Base-by-base conservation (phyloP, 2,113 vertebrate species). In the Pyxicephalus adspersus region DNA sequence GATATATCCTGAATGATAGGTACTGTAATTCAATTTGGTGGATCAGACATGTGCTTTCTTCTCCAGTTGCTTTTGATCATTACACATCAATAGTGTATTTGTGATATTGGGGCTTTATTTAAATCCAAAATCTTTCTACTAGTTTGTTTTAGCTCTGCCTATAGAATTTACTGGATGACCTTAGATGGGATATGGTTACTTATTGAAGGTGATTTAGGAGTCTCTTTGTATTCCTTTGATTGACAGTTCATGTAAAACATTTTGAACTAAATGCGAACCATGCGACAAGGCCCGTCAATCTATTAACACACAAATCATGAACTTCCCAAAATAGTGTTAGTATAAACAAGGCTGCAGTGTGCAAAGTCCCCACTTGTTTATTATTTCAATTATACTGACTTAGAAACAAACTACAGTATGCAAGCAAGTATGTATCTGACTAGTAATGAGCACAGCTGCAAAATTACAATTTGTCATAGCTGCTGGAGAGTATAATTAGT, bases 221-320 rank as follows among this genome's bases (percentile, higher is more conserved):
- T 5, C 63, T 28, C 25, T 18, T 64, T 52, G 50, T 52, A 64
- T 16, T 51, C 19, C 25, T 52, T 55, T 64, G 58, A 76, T 28
- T 63, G 58, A 58, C 22, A n/a, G 38, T 52, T 31, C 25, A 52
- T 65, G 57, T 77, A 77, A 66, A 6, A 64, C 61, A 77, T 17
- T 54, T 64, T 77, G 51, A 77, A n/a, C 25, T 31, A 65, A 64
- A 76, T 77, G 74, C 51, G 57, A 64, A 22, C 64, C 74, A 64
- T 63, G 52, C 22, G 13, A 16, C 18, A 22, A 34, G 52, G 16
- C 19, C 76, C 55, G 63, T 65, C 51, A 55, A 67, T 66, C 51
- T 57, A 77, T 55, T 77, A 52, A 66, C 76, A 66, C 28, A 38
- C 15, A 77, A 51, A 65, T 64, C 26, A 50, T 25, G 19, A 64